Evolutionary conservation across 2,797 vertebrate genomes (phyloP), one percentile per base, ranked within the genome.

Genomic region (Acestrorhynchus altus): DNA sequence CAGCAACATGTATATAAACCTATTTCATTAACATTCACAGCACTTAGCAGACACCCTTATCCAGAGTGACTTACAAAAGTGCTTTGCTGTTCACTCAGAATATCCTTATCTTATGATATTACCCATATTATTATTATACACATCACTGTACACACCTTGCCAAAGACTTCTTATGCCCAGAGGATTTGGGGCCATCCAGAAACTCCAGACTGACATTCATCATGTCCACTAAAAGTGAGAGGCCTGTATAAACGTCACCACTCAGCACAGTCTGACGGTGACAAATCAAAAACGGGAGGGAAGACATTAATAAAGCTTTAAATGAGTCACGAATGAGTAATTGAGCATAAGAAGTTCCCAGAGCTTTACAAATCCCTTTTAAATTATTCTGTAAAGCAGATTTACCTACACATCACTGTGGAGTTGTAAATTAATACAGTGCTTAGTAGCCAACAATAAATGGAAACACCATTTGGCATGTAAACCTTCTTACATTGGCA

Each of bases 121-220:
- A 35, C 31, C 2, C 31, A 2, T 35, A 35, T 6, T 6, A 2
- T 35, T 35, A 35, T 35, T 35, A 35, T 6, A 35, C 6, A 35
- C 31, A 35, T 35, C 31, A 35, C 6, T 35, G 31, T 35, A 35
- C 31, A 2, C 80, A 97, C 96, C 96, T 94, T 74, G 97, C 97
- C 52, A 99, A 89, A 18, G 98, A 98, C 64, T 52, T 52, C 72
- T 89, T 92, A 46, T 84, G 47, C 9, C 90, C 88, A 39, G 87
- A 89, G 54, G 87, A 90, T 79, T 89, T 90, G 57, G 93, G 92
- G 0, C 90, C 90, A 83, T 97, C 92, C 74, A 95, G 88, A 63
- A 99, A 91, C 81, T 99, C 98, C 91, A 99, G 90, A 75, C 97
- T 98, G 47, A 99, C 98, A 4, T 98, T 96, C 77, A 97, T 95